A percentile compares a stretch with the other conserved stretches of the same genome.
Evolutionary conservation across 2,113 vertebrate species (phyloP).

Genomic region (Tiliqua scincoides): DNA sequence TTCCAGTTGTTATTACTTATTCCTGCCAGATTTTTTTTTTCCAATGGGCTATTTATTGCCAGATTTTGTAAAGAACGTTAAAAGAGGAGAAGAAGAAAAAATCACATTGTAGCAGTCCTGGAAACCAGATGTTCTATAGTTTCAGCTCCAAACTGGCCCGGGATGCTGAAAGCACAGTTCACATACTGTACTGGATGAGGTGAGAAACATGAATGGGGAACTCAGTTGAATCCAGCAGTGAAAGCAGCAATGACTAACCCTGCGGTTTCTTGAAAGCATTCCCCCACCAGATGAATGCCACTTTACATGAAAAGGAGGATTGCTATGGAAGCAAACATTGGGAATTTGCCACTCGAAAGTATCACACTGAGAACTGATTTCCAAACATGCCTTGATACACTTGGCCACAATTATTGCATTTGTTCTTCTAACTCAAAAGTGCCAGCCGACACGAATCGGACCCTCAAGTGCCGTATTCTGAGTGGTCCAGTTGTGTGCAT

Average conservation of each 20-base stretch:
- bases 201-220: constrained; percentile 35
- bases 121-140: constrained; percentile 38
- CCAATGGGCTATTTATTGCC: constrained; percentile 46
- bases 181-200: constrained; percentile 35
- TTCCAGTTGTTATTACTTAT: constrained; percentile 60
- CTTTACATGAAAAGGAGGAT: constrained; percentile 32
- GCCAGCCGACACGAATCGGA: constrained; percentile 23
- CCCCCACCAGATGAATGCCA: constrained; percentile 16
- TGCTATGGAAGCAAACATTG: constrained; percentile 29
- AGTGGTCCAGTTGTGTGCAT: neutral
- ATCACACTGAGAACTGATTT: constrained; percentile 30
- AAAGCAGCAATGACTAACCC: constrained; percentile 27
- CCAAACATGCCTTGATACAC: constrained; percentile 46
- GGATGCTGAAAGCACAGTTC: constrained; percentile 34
- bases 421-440: constrained; percentile 35
- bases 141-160: constrained; percentile 27
- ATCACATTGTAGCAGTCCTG: constrained; percentile 46
- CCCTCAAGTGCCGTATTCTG: neutral
- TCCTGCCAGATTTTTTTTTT: constrained; percentile 22
- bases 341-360: constrained; percentile 49
- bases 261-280: constrained; percentile 35
- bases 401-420: constrained; percentile 50
- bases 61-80: constrained; percentile 19
- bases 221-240: constrained; percentile 2
- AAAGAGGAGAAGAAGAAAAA: neutral